A percentile compares a stretch with the other conserved stretches of the same genome.
Evolutionary conservation across 2,113 vertebrate species (phyloP).

Genomic region (Limanda limanda): DNA sequence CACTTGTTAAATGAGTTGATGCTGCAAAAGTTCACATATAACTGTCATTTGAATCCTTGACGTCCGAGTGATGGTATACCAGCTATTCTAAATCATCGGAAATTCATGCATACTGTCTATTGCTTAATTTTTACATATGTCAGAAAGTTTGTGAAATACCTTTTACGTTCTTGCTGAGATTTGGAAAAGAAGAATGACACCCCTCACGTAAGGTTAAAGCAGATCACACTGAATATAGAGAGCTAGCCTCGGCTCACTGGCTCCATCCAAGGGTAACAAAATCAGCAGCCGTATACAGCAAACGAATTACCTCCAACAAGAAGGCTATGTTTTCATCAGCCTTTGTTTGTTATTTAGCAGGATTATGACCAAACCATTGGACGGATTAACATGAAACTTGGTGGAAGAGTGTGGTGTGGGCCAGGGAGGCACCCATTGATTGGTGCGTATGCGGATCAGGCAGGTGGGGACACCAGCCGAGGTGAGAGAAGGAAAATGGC

Average conservation of each 20-base stretch:
- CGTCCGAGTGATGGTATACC: slow-evolving; percentile 16
- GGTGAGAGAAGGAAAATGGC: slow-evolving; percentile 20
- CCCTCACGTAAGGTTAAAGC: too few relatives aligned
- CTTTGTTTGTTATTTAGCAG: too few relatives aligned
- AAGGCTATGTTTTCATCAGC: too few relatives aligned
- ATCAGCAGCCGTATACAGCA: background rate
- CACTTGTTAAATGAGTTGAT: background rate
- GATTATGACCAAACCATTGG: too few relatives aligned
- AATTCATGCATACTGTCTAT: background rate
- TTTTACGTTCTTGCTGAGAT: too few relatives aligned
- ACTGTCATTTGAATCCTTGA: background rate
- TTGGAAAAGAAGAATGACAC: too few relatives aligned
- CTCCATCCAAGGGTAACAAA: background rate
- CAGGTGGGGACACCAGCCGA: background rate
- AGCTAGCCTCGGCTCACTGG: background rate
- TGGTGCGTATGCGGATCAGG: too few relatives aligned
- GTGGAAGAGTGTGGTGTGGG: too few relatives aligned
- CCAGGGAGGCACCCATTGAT: too few relatives aligned
- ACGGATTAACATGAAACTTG: too few relatives aligned
- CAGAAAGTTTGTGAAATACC: too few relatives aligned
- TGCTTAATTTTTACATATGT: background rate
- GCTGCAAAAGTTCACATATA: background rate
- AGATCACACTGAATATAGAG: background rate
- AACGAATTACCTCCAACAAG: too few relatives aligned
- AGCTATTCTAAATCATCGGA: background rate